phyloP scores from a whole-genome alignment of 2,888 invertebrate genomes.

The Drosophila anomalipes region DNA sequence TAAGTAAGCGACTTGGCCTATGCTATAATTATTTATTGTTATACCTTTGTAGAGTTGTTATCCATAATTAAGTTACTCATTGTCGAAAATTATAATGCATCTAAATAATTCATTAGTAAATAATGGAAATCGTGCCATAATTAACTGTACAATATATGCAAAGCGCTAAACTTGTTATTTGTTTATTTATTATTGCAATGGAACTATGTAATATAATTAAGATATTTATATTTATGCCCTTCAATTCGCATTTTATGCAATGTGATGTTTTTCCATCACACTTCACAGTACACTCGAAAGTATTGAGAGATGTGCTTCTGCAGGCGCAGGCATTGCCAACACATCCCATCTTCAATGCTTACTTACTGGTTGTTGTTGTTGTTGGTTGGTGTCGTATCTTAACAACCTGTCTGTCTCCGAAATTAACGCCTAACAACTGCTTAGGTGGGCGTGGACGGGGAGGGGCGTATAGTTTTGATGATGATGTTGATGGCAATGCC shows the following conservation, averaged over 20 bases:
- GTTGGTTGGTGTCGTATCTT: constrained; percentile 20
- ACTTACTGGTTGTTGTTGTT: neutral
- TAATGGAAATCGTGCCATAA: neutral
- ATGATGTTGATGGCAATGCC: constrained; percentile 58
- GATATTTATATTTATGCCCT: neutral
- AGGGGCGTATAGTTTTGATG: constrained; percentile 11
- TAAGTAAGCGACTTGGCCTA: neutral
- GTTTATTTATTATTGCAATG: neutral
- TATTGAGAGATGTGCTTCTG: constrained; percentile 1
- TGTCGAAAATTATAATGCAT: neutral
- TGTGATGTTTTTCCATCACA: constrained; percentile 6
- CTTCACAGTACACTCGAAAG: too few species aligned
- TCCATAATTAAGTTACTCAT: neutral
- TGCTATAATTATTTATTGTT: neutral
- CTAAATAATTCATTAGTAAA: neutral
- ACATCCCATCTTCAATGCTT: constrained; percentile 1
- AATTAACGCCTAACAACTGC: constrained; percentile 48
- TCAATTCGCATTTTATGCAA: neutral
- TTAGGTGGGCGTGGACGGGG: neutral
- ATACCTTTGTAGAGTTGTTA: neutral
- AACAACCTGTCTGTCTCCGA: constrained; percentile 52
- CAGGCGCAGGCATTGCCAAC: constrained; percentile 2
- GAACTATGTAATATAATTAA: neutral
- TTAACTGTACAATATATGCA: neutral
- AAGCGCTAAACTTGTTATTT: neutral